These are phyloP conservation scores for Diaprepes abbreviatus DNA, from an alignment of 2,888 invertebrate species.

Conservation along the genomic window DNA sequence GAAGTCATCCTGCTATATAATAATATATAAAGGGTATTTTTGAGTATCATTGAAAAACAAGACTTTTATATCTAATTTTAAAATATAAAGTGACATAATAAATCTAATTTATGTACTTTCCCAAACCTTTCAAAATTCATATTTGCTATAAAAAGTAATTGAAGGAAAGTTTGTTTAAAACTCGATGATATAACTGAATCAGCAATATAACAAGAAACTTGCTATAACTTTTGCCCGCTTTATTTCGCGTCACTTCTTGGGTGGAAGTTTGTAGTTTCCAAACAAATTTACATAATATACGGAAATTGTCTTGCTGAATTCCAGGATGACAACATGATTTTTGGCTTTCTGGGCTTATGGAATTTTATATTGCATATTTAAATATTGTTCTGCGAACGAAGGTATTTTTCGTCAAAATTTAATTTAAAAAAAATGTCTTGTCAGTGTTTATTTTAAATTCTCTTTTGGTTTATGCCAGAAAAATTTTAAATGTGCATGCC, in stretches of 20 bases:
- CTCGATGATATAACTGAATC: slow-evolving; percentile 26
- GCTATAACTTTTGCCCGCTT: slow-evolving; percentile 17
- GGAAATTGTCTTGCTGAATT: slow-evolving; percentile 29
- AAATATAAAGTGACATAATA: too few relatives aligned
- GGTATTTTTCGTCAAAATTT: background rate
- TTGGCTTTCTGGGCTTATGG: slow-evolving; percentile 1
- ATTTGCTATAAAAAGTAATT: slow-evolving; percentile 6
- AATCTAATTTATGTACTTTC: background rate
- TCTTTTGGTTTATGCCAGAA: too few relatives aligned
- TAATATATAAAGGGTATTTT: too few relatives aligned
- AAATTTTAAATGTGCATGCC: too few relatives aligned
- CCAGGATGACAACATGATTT: slow-evolving; percentile 13
- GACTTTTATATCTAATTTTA: too few relatives aligned
- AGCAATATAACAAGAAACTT: slow-evolving; percentile 28
- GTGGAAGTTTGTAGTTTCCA: slow-evolving; percentile 27
- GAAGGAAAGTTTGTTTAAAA: slow-evolving; percentile 27
- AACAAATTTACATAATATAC: slow-evolving; percentile 34
- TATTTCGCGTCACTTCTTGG: slow-evolving; percentile 28
- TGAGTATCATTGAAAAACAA: too few relatives aligned
- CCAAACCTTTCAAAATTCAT: background rate
- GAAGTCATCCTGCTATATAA: too few relatives aligned
- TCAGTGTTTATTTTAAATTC: too few relatives aligned
- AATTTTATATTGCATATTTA: slow-evolving; percentile 10
- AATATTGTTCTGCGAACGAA: background rate
- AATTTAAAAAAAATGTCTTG: too few relatives aligned